Conservation (phyloP, 2,888 invertebrate species). For the Dromius quadrimaculatus region DNA sequence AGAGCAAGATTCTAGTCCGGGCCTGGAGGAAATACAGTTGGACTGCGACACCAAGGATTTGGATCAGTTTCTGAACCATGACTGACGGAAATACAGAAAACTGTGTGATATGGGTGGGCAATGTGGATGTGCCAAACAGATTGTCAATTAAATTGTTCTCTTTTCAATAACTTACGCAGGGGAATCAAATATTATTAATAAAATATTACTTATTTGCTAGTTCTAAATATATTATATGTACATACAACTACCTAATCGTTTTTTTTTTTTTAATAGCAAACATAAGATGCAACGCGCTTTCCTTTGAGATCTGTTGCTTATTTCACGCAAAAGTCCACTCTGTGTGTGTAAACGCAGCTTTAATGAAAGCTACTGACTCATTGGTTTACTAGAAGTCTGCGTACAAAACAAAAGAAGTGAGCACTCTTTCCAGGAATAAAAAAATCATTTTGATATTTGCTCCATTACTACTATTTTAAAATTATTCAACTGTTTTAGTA, state of each 20-base stretch:
- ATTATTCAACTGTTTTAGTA: too few relatives aligned
- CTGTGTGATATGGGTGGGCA: constrained; percentile 37
- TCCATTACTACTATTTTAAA: too few relatives aligned
- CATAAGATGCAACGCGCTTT: constrained; percentile 39
- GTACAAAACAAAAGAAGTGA: neutral
- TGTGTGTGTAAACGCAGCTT: neutral
- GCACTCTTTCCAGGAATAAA: neutral
- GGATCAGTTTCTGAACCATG: constrained; percentile 68
- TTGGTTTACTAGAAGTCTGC: constrained; percentile 29
- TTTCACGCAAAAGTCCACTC: constrained; percentile 28
- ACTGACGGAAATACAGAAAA: constrained; percentile 34
- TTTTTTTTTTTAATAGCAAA: constrained; percentile 47
- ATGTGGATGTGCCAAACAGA: constrained; percentile 48
- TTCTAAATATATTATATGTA: constrained; percentile 48
- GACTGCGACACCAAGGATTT: constrained; percentile 73
- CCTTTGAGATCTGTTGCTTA: constrained; percentile 49
- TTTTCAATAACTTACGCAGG: constrained; percentile 48
- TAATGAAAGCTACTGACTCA: constrained; percentile 19
- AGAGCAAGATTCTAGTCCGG: constrained; percentile 61
- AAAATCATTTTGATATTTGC: neutral
- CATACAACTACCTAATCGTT: constrained; percentile 48
- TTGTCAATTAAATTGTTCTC: constrained; percentile 40
- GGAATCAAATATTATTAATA: constrained; percentile 51
- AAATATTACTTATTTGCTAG: constrained; percentile 49
- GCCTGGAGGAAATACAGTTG: constrained; percentile 75